A percentile compares a stretch with the other conserved stretches of the same genome.
phyloP scores from a whole-genome alignment of 2,888 invertebrate species.

The Lacanobia wlatinum region DNA sequence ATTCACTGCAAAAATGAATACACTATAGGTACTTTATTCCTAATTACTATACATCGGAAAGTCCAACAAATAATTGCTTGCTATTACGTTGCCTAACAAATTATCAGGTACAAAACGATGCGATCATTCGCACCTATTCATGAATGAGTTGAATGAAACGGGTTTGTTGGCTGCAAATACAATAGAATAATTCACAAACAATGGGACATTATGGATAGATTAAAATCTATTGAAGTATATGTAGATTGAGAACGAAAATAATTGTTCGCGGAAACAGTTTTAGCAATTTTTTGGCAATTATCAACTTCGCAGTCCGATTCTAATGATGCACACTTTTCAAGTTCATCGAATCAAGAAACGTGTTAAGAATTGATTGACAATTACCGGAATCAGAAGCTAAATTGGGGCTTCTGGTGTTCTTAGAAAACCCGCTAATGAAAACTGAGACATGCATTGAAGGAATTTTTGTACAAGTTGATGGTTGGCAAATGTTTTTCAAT shows the following conservation, averaged over 20 bases:
- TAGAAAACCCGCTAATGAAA: constrained; percentile 20
- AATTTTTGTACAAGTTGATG: background rate
- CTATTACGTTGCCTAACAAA: constrained; percentile 8
- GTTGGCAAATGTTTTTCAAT: no score
- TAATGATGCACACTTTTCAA: constrained; percentile 23
- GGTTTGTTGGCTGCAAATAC: constrained; percentile 3
- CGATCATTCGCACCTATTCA: background rate
- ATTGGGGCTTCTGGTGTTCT: background rate
- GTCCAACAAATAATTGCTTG: background rate
- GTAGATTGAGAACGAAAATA: constrained; percentile 6
- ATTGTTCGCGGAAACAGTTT: constrained; percentile 41
- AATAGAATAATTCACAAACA: constrained; percentile 4
- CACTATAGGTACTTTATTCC: background rate
- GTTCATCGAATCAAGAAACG: constrained; percentile 28
- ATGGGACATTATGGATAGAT: background rate
- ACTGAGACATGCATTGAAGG: background rate
- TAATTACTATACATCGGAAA: constrained; percentile 17
- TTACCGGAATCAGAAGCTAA: constrained; percentile 6
- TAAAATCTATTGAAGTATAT: background rate
- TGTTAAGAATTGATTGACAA: background rate
- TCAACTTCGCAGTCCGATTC: constrained; percentile 38
- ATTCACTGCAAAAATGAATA: background rate
- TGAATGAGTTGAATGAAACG: constrained; percentile 20
- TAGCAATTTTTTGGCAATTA: constrained; percentile 40
- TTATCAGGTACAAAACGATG: constrained; percentile 15